Conservation (phyloP, 2,888 invertebrate species). For the Xylota segnis region DNA sequence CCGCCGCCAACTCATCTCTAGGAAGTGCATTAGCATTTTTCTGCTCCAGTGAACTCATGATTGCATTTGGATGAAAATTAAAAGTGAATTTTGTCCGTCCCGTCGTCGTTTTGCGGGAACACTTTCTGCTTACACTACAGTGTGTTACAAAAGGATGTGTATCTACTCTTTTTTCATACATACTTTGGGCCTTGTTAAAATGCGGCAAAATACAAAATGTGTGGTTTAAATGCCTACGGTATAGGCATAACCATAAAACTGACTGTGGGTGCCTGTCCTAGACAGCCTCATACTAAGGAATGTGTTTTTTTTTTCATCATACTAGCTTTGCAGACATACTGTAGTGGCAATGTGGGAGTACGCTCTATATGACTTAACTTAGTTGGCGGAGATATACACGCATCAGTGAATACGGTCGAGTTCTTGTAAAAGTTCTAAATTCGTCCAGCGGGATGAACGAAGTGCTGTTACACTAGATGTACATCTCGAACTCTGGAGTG, state of each 20-base stretch:
- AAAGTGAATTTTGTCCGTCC: constrained; percentile 42
- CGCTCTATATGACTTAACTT: constrained; percentile 31
- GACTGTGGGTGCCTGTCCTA: too few species aligned
- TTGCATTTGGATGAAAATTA: constrained; percentile 51
- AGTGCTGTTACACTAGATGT: neutral
- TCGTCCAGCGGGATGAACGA: constrained; percentile 18
- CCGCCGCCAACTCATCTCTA: constrained; percentile 17
- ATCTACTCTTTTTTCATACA: too few species aligned
- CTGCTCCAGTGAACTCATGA: constrained; percentile 60
- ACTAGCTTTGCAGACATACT: constrained; percentile 16
- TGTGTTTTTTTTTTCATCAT: too few species aligned
- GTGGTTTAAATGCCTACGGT: too few species aligned
- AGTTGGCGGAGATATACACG: constrained; percentile 34
- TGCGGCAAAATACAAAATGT: too few species aligned
- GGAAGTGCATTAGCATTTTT: constrained; percentile 55
- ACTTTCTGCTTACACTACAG: constrained; percentile 7
- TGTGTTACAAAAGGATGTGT: neutral
- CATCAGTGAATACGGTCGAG: constrained; percentile 19
- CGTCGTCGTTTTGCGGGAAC: constrained; percentile 16
- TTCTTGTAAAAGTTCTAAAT: constrained; percentile 36
- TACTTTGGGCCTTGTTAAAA: too few species aligned
- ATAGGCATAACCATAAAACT: too few species aligned
- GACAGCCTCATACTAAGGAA: neutral
- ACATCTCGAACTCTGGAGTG: constrained; percentile 4
- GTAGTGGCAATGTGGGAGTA: constrained; percentile 7